Evolutionary conservation across 2,113 vertebrate species (phyloP).

Genomic region (Hippoglossus stenolepis): DNA sequence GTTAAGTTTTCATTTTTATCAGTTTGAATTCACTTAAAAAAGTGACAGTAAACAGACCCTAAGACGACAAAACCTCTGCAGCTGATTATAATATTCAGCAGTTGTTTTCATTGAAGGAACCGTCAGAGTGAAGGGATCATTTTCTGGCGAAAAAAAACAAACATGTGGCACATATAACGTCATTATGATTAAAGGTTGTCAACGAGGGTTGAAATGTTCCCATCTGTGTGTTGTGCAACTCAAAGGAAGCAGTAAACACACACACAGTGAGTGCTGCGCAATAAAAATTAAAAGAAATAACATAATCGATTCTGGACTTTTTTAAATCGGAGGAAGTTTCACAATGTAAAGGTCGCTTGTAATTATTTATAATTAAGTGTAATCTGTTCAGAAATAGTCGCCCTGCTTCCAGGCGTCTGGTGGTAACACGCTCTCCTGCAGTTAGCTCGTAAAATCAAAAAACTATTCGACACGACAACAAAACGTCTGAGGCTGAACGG

Average conservation of each 20-base stretch:
- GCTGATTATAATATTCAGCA: background rate
- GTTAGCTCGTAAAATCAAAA: no score
- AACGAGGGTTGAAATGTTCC: background rate
- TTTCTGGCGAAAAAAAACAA: background rate
- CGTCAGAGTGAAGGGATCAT: background rate
- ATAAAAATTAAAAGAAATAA: background rate
- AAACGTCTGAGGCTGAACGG: no score
- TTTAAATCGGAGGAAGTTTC: no score
- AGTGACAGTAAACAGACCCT: background rate
- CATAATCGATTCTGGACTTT: background rate
- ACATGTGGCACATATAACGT: background rate
- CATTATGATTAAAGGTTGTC: background rate
- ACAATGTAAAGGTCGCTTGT: no score
- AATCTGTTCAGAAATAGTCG: no score
- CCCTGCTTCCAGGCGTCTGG: no score
- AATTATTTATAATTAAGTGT: no score
- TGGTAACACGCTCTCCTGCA: no score
- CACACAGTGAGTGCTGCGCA: background rate
- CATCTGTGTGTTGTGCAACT: background rate
- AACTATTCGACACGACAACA: no score
- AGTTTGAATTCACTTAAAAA: background rate
- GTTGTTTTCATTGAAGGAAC: background rate
- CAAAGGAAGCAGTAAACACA: no score
- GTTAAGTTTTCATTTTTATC: slow-evolving; percentile 8
- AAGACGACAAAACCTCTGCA: background rate